A percentile compares a stretch with the other conserved stretches of the same genome.
These are phyloP conservation scores for Oryctolagus cuniculus DNA, from an alignment of 2,113 vertebrate genomes.

Conservation along the genomic window DNA sequence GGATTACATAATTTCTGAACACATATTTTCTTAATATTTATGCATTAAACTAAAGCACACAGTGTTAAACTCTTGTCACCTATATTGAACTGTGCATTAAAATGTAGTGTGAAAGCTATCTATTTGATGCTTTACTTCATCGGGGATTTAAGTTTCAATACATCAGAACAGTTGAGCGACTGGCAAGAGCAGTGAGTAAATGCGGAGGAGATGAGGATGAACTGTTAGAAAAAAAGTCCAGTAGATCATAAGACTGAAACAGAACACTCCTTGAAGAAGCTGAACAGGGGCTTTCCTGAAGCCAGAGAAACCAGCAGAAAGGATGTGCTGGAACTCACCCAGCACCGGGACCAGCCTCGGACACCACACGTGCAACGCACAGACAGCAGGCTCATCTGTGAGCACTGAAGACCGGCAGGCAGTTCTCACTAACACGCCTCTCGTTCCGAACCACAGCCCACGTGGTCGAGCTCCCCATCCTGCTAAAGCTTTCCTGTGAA, in stretches of 20 bases:
- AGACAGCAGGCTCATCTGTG: not conserved
- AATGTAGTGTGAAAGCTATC: not conserved
- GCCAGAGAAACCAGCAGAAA: not conserved
- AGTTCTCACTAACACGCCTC: not conserved
- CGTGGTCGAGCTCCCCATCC: too few relatives aligned
- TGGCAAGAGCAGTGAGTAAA: not conserved
- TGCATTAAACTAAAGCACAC: not conserved
- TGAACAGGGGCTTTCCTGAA: not conserved
- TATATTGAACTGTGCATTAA: not conserved
- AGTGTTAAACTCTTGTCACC: not conserved
- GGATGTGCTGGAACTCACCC: not conserved
- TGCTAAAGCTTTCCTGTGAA: too few relatives aligned
- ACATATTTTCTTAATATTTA: not conserved
- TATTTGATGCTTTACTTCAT: not conserved
- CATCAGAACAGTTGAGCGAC: not conserved
- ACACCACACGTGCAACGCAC: not conserved
- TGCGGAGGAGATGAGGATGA: not conserved
- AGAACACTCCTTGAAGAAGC: not conserved
- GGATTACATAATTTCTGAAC: not conserved
- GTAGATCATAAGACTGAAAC: not conserved
- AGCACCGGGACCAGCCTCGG: not conserved
- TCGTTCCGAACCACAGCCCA: not conserved
- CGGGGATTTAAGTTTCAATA: not conserved
- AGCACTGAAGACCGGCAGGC: not conserved
- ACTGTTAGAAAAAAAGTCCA: not conserved